Base-by-base conservation (phyloP, 2,113 vertebrate species). In the Agapornis roseicollis region DNA sequence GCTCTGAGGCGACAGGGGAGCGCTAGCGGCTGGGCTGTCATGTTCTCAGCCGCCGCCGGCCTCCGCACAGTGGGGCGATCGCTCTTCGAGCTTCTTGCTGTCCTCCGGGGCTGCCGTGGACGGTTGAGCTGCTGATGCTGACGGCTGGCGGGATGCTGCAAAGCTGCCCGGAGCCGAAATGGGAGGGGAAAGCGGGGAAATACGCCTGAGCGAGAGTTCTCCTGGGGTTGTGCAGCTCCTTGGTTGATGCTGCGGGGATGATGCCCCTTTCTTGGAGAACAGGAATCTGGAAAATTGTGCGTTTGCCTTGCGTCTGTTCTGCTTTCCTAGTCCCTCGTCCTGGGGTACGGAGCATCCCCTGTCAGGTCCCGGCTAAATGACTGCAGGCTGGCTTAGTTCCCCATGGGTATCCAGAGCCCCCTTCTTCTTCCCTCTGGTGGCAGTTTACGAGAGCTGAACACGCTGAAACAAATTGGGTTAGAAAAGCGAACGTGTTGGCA, bases 301-400 rank as follows among this genome's bases (percentile, higher is more conserved):
- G 1, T 1, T 60, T 18, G 7, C 9, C 12, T 46, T 1, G 15
- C 4, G 1, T 24, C 19, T 18, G 70, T 1, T 4, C 1, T 5
- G 82, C 52, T 42, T 17, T 6, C 22, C 35, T n/a, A 17, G 55
- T 31, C 55, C 10, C 8, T 11, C 5, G 31, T 33, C 37, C 33
- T 5, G 72, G 25, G 23, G 18, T 14, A 77, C 35, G 4, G 70
- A 19, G 49, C 14, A 5, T n/a, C 5, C 27, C 17, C n/a, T 0
- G 58, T 44, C 53, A 23, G 77, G 35, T 41, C 64, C 50, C 11
- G 44, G 72, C 28, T 27, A 77, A 25, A 19, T 9, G 77, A 5
- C 55, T 50, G 68, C 72, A 1, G 80, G 11, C 50, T 35, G 84
- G 64, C 13, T 69, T 13, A 33, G 31, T 46, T 46, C 46, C 29